A percentile compares a stretch with the other conserved stretches of the same genome.
These are phyloP conservation scores for Mastacembelus armatus DNA, from an alignment of 2,797 vertebrate genomes.

Conservation along the genomic window DNA sequence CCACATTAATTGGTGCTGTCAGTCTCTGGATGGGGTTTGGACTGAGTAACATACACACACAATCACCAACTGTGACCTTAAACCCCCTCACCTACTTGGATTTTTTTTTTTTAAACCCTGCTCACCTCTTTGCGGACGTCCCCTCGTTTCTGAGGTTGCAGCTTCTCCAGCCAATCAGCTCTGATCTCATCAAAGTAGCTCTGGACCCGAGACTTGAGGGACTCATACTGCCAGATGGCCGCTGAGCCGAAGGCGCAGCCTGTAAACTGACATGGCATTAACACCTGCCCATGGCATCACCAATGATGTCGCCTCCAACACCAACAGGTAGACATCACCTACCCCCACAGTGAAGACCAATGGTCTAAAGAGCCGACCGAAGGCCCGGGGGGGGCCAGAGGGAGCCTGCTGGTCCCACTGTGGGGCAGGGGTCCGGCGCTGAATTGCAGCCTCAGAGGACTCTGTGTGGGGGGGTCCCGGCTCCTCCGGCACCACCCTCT, in stretches of 20 bases:
- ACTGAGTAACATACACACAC: too few species aligned
- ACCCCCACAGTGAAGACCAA: conserved; percentile 93
- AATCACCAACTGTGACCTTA: too few species aligned
- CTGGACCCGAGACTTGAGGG: conserved; percentile 91
- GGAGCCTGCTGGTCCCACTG: conserved; percentile 62
- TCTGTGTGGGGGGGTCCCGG: conserved; percentile 42
- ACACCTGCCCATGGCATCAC: conserved; percentile 2
- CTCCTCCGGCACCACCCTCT: conserved; percentile 72
- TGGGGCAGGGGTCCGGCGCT: conserved; percentile 71
- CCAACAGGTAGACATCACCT: conserved; percentile 31
- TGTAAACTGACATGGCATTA: conserved; percentile 90
- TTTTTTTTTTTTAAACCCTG: too few species aligned
- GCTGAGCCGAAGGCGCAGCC: conserved; percentile 92
- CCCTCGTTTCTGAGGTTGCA: conserved; percentile 90
- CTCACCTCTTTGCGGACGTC: conserved; percentile 90
- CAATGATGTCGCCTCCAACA: rapidly evolving
- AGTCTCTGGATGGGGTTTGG: too few species aligned
- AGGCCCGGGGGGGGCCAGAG: conserved; percentile 67
- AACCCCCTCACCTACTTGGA: too few species aligned
- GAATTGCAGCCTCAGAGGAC: conserved; percentile 29
- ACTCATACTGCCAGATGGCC: conserved; percentile 97
- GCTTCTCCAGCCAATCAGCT: conserved; percentile 91
- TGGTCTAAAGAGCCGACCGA: conserved; percentile 87
- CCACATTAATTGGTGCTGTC: too few species aligned
- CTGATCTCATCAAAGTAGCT: conserved; percentile 88